phyloP scores from a whole-genome alignment of 2,797 vertebrate genomes.

The Cirrhinus mrigala region DNA sequence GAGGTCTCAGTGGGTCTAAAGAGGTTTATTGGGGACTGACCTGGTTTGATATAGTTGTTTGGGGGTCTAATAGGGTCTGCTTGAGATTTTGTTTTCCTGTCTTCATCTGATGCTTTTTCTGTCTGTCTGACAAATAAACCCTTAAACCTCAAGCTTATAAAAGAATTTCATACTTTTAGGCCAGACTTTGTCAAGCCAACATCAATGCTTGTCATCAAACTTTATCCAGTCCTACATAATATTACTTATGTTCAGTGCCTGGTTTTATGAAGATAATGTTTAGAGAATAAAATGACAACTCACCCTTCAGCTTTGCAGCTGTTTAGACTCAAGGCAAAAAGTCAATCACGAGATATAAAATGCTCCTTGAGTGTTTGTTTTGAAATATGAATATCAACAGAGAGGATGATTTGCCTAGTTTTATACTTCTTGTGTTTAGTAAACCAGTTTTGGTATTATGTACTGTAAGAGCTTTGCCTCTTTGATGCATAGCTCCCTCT shows the following conservation, averaged over 20 bases:
- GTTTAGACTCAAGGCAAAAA: not conserved
- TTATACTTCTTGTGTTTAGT: too few species aligned
- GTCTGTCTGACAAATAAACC: too few species aligned
- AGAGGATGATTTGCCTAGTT: too few species aligned
- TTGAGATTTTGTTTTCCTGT: too few species aligned
- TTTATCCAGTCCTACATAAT: not conserved
- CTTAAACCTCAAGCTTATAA: too few species aligned
- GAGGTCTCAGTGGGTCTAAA: not conserved
- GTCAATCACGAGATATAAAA: not conserved
- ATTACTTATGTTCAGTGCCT: not conserved
- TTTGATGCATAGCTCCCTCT: not conserved
- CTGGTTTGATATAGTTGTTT: not conserved
- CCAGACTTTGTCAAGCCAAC: too few species aligned
- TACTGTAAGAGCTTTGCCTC: too few species aligned
- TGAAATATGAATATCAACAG: too few species aligned
- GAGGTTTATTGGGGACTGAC: not conserved
- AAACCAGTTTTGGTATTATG: too few species aligned
- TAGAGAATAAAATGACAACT: not conserved
- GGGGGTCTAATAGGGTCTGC: not conserved
- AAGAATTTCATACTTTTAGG: too few species aligned
- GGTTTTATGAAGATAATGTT: not conserved
- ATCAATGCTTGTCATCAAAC: not conserved
- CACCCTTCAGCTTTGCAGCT: not conserved
- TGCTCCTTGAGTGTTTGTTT: not conserved
- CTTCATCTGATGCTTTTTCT: too few species aligned